These are phyloP conservation scores for Equus przewalskii DNA, from an alignment of 2,113 vertebrate genomes.

Conservation along the genomic window DNA sequence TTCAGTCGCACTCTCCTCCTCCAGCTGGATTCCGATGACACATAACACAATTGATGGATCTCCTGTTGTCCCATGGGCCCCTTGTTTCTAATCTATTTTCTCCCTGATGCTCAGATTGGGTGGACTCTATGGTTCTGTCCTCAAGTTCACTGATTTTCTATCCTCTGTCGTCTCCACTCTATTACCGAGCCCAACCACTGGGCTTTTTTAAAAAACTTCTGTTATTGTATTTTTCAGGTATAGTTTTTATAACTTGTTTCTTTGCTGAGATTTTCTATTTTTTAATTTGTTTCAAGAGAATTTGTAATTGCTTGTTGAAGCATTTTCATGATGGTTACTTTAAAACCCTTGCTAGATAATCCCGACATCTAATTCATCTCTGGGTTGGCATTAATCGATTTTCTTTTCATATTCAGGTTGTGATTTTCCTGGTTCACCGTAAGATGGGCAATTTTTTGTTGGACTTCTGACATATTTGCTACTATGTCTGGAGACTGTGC, in stretches of 20 bases:
- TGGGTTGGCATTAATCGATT: not conserved
- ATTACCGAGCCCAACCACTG: not conserved
- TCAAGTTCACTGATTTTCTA: not conserved
- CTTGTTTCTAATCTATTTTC: not conserved
- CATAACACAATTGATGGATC: not conserved
- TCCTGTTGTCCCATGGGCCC: not conserved
- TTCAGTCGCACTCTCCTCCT: not conserved
- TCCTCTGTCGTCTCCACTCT: not conserved
- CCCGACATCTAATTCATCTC: not conserved
- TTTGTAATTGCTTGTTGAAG: conserved; percentile 40
- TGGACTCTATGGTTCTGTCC: not conserved
- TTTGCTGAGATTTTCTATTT: conserved; percentile 15
- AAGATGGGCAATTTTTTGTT: not conserved
- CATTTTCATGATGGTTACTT: not conserved
- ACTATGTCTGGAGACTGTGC: not conserved
- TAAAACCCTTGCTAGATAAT: conserved; percentile 6
- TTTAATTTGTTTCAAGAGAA: conserved; percentile 33
- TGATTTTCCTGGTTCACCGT: not conserved
- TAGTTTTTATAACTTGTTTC: not conserved
- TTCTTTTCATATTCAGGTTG: conserved; percentile 28
- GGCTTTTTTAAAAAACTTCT: not conserved
- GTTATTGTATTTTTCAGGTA: not conserved
- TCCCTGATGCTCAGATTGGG: not conserved
- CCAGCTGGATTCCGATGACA: not conserved
- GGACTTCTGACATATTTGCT: not conserved